A percentile compares a stretch with the other conserved stretches of the same genome.
Evolutionary conservation across 2,797 vertebrate species (phyloP).

Genomic region (Sebastes itinus): DNA sequence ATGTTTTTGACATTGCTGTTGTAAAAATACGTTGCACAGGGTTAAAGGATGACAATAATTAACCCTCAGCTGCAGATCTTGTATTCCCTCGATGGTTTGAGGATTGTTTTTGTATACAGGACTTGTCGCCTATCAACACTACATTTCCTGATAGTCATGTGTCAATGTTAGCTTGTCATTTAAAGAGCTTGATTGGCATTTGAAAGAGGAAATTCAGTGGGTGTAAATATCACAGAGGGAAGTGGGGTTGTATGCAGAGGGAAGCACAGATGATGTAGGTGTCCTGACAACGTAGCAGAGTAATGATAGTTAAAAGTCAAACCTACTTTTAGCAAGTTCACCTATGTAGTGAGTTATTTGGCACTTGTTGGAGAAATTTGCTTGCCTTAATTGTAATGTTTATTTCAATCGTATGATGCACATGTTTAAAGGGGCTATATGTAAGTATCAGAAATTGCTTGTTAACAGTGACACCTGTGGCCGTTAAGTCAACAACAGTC

Average conservation of each 20-base stretch:
- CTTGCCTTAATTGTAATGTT: not conserved
- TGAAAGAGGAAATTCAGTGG: not conserved
- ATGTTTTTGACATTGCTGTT: constrained; percentile 1
- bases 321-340: not conserved
- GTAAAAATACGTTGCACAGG: not conserved
- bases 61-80: not conserved
- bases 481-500: too few species aligned
- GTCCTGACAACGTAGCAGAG: not conserved
- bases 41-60: not conserved
- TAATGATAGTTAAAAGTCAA: not conserved
- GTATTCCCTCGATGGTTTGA: not conserved
- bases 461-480: too few species aligned
- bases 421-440: not conserved
- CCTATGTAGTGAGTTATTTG: not conserved
- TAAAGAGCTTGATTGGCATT: not conserved
- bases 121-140: not conserved
- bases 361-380: not conserved
- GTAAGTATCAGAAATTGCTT: too few species aligned
- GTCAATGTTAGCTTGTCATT: not conserved
- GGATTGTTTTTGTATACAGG: not conserved
- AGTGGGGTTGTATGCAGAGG: not conserved
- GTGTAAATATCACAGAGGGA: too few species aligned
- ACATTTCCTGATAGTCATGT: not conserved
- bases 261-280: not conserved
- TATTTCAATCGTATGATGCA: not conserved